Evolutionary conservation across 2,888 invertebrate species (phyloP), one percentile per base, ranked within the genome.

Genomic region (Spodoptera picta): DNA sequence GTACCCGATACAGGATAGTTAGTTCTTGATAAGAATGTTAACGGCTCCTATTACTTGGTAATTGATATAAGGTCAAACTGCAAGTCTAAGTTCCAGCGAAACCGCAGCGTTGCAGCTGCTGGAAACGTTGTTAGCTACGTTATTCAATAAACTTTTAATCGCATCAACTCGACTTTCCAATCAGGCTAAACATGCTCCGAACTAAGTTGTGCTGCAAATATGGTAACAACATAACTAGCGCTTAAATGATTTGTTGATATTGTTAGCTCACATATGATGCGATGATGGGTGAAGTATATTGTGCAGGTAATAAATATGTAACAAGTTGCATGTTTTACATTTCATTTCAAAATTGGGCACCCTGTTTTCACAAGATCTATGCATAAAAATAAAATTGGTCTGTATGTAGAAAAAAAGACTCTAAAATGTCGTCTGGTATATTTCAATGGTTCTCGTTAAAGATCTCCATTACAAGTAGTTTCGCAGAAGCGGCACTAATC

Each of bases 111-210:
- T 77, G 69, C 78, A 77, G 76, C 75, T 75, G 75, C 59, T 71
- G 80, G 77, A 79, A 83, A 84, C 81, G 79, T 83, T 83, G 85
- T 85, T 82, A 83, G 84, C 85, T 79, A 73, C 83, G 81, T 81
- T 86, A 84, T 86, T 86, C 85, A 85, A 84, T 86, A 89, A 90
- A 90, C 87, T 90, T 90, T 90, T 90, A 90, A 90, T 90, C 86
- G 88, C 79, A 83, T 87, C 84, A 80, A 85, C 82, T 83, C 80
- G 73, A 84, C 81, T 84, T 85, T 85, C 82, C 86, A 83, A 87
- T 85, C 83, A 84, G 79, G 83, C 79, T 79, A 81, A 82, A 82
- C 75, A 80, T 80, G 77, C 69, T 69, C 54, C 23, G n/a, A 59
- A 57, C 53, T 64, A 60, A 76, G 65, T 77, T 61, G 44, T 31